A percentile compares a stretch with the other conserved stretches of the same genome.
These are phyloP conservation scores for Drosophila simulans DNA, from an alignment of 1,140 invertebrate species.

Conservation along the genomic window DNA sequence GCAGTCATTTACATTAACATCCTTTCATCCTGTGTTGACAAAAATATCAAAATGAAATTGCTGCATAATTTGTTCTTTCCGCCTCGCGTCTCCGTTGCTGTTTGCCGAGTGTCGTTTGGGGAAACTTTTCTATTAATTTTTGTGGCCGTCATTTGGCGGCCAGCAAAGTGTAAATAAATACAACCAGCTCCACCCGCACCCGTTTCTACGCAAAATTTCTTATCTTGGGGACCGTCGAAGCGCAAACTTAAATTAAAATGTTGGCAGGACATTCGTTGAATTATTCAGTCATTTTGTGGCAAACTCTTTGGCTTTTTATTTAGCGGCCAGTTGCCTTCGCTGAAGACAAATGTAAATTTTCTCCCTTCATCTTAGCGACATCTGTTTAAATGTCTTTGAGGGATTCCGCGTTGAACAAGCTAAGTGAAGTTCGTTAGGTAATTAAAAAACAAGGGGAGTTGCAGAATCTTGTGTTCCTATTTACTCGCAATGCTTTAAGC, in stretches of 20 bases:
- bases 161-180: constrained; percentile 81
- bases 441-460: constrained; percentile 63
- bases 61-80: constrained; percentile 82
- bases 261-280: constrained; percentile 80
- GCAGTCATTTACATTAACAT: constrained; percentile 80
- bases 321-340: constrained; percentile 48
- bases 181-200: constrained; percentile 6
- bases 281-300: constrained; percentile 70
- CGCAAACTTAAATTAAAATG: constrained; percentile 83
- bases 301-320: constrained; percentile 41
- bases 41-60: constrained; percentile 83
- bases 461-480: background rate
- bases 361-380: background rate
- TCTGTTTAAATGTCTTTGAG: constrained; percentile 39
- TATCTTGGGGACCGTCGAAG: constrained; percentile 72
- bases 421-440: constrained; percentile 36
- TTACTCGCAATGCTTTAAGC: background rate
- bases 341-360: constrained; percentile 46
- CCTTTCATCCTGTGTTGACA: constrained; percentile 71
- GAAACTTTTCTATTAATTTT: constrained; percentile 82
- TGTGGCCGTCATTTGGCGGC: constrained; percentile 70
- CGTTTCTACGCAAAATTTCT: constrained; percentile 52
- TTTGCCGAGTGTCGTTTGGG: constrained; percentile 60
- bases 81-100: constrained; percentile 52
- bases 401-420: background rate